Conservation (phyloP, 2,888 invertebrate genomes). For the Pachymerium ferrugineum region DNA sequence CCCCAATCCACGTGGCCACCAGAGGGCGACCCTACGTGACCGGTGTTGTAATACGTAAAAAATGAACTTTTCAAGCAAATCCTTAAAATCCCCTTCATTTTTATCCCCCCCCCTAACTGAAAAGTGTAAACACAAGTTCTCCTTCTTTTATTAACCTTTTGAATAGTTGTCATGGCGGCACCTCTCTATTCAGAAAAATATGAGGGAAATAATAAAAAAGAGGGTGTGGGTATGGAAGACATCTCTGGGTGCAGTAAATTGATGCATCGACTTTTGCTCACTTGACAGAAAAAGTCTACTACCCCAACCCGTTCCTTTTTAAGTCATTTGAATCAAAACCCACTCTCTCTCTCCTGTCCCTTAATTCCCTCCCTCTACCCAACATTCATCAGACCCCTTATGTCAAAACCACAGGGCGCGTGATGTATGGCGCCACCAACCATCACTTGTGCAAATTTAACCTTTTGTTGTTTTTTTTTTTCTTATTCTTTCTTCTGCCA, state of each 20-base stretch:
- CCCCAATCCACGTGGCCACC: neutral
- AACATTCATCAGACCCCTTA: conserved; percentile 14
- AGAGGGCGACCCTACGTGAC: neutral
- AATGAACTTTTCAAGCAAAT: no score
- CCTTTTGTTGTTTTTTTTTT: neutral
- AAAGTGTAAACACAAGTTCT: no score
- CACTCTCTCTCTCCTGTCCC: neutral
- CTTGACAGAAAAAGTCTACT: neutral
- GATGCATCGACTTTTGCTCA: conserved; percentile 2
- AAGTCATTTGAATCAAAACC: neutral
- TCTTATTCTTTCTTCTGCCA: neutral
- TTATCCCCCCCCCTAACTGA: no score
- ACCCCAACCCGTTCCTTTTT: neutral
- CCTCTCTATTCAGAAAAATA: neutral
- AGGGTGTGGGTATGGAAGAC: neutral
- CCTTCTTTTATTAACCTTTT: neutral
- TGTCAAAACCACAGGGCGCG: neutral
- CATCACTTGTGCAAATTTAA: neutral
- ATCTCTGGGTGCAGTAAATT: neutral
- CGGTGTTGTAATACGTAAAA: neutral
- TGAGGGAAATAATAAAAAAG: neutral
- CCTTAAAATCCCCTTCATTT: no score
- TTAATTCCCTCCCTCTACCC: neutral
- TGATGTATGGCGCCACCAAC: neutral
- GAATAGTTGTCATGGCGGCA: neutral